Percentiles rank a stretch among this genome's conserved stretches.
Conservation (phyloP, 2,113 vertebrate species). For the Platichthys stellatus region DNA sequence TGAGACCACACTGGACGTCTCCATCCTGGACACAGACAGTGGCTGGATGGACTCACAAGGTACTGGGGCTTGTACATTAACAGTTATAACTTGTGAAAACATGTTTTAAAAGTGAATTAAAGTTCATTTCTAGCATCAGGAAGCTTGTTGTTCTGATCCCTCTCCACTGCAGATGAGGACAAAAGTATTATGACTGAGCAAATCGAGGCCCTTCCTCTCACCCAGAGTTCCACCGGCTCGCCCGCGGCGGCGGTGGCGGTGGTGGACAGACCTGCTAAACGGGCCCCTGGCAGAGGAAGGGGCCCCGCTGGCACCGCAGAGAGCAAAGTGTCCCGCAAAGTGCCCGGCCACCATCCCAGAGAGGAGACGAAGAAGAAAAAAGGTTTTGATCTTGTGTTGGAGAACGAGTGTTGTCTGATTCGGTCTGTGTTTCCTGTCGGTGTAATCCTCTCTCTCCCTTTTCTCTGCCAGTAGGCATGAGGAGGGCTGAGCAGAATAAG, state of each 20-base stretch:
- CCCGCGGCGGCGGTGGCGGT: constrained; percentile 66
- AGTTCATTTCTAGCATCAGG: neutral
- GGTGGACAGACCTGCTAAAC: constrained; percentile 91
- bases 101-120: too few species aligned
- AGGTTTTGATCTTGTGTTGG: constrained; percentile 83
- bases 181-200: constrained; percentile 93
- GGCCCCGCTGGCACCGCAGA: constrained; percentile 89
- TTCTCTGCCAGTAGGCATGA: constrained; percentile 87
- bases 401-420: constrained; percentile 14
- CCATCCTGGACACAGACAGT: constrained; percentile 76
- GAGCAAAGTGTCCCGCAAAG: constrained; percentile 90
- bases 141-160: constrained; percentile 49
- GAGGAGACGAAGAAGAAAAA: constrained; percentile 97
- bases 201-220: constrained; percentile 91
- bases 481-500: constrained; percentile 97
- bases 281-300: constrained; percentile 88
- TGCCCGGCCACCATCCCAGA: constrained; percentile 88
- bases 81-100: neutral
- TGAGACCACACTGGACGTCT: constrained; percentile 66
- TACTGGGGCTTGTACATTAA: constrained; percentile 54
- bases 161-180: constrained; percentile 90
- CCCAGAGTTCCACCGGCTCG: constrained; percentile 86
- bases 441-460: constrained; percentile 77
- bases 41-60: constrained; percentile 78
- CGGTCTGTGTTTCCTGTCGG: constrained; percentile 33